These are phyloP conservation scores for Lacerta bilineata DNA, from an alignment of 2,797 vertebrate genomes.

Conservation along the genomic window DNA sequence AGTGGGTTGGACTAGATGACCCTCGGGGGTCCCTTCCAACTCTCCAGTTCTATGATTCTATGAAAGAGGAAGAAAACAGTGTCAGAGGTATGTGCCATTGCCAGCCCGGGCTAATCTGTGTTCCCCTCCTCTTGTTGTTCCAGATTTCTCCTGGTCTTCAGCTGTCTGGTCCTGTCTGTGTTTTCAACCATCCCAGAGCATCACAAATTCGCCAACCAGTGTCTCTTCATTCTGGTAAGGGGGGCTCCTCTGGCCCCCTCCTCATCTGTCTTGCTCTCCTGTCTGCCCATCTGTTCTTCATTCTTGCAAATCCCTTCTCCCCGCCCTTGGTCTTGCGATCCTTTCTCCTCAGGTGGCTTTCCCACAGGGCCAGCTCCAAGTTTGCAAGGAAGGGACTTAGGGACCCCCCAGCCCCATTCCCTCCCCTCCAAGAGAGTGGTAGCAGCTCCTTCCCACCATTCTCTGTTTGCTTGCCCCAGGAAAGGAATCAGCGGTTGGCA, in stretches of 20 bases:
- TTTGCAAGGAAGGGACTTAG: neutral
- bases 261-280: neutral
- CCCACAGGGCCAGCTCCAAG: too few relatives aligned
- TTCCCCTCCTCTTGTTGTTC: constrained; percentile 67
- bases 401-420: neutral
- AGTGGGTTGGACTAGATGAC: too few relatives aligned
- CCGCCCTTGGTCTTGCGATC: neutral
- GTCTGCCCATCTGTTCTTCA: neutral
- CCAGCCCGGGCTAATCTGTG: neutral
- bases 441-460: neutral
- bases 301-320: neutral
- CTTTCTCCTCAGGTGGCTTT: too few relatives aligned
- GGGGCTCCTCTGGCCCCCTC: neutral
- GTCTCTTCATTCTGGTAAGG: constrained; percentile 97
- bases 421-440: neutral
- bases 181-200: constrained; percentile 98
- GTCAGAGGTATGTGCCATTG: neutral
- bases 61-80: neutral
- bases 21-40: too few relatives aligned
- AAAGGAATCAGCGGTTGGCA: neutral
- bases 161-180: constrained; percentile 97
- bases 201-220: constrained; percentile 92
- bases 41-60: neutral
- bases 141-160: constrained; percentile 98
- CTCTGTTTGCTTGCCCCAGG: neutral